Conservation (phyloP, 2,113 vertebrate genomes). For the Actenoides hombroni region DNA sequence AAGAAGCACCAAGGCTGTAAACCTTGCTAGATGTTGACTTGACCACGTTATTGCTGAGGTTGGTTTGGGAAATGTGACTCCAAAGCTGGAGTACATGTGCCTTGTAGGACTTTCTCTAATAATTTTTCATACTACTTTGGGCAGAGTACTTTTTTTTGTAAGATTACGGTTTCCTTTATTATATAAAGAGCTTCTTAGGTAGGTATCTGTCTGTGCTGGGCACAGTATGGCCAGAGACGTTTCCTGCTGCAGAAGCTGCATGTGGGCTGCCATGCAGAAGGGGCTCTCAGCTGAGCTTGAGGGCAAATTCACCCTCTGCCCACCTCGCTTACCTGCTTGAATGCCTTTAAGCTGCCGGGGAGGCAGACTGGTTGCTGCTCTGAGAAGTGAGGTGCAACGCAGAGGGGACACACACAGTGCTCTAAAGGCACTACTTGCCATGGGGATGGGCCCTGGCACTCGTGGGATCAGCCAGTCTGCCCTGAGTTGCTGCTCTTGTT, state of each 20-base stretch:
- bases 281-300: background rate
- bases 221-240: background rate
- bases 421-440: background rate
- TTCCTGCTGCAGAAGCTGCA: background rate
- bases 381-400: rapidly evolving
- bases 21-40: background rate
- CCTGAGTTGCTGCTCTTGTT: background rate
- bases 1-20: background rate
- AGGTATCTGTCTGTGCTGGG: background rate
- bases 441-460: background rate
- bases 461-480: rapidly evolving
- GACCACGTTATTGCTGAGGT: background rate
- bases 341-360: background rate
- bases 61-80: background rate
- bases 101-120: background rate
- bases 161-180: background rate
- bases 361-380: background rate
- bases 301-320: background rate
- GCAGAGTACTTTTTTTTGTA: background rate
- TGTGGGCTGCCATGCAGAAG: background rate
- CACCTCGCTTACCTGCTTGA: background rate
- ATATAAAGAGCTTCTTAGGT: background rate
- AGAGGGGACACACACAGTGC: rapidly evolving
- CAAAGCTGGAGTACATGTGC: background rate
- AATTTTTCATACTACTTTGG: background rate